phyloP scores from a whole-genome alignment of 2,113 vertebrate species.

The Artemisiospiza belli region DNA sequence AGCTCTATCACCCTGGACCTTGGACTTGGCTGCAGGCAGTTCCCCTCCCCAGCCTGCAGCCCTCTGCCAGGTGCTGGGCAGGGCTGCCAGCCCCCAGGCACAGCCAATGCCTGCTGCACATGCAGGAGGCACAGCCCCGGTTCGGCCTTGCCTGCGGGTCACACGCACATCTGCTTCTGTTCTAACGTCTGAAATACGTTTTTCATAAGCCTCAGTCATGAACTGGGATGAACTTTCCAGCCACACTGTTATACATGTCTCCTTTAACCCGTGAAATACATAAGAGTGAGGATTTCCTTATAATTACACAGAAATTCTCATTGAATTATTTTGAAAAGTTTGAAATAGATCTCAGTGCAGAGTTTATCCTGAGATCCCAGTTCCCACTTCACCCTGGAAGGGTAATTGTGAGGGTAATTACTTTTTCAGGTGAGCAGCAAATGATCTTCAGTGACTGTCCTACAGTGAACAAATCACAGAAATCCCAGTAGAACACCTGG shows the following conservation, averaged over 20 bases:
- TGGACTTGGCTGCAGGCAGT: not conserved
- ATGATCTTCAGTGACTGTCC: not conserved
- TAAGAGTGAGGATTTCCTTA: not conserved
- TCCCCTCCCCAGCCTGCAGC: not conserved
- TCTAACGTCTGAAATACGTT: not conserved
- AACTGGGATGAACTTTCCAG: not conserved
- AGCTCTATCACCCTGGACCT: not conserved
- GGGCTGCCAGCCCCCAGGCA: not conserved
- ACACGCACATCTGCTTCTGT: accelerated
- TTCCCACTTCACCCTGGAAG: not conserved
- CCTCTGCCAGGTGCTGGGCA: not conserved
- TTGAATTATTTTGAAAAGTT: not conserved
- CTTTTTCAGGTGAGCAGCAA: not conserved
- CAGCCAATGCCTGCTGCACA: not conserved
- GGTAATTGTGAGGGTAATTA: not conserved
- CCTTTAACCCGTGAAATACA: not conserved
- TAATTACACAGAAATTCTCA: not conserved
- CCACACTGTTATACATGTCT: accelerated
- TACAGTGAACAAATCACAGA: not conserved
- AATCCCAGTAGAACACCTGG: not conserved
- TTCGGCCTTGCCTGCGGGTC: not conserved
- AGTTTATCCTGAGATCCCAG: accelerated
- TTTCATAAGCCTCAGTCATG: not conserved
- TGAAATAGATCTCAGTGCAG: not conserved
- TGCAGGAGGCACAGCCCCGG: not conserved